phyloP scores from a whole-genome alignment of 2,888 invertebrate genomes.

The Tetragonisca angustula region DNA sequence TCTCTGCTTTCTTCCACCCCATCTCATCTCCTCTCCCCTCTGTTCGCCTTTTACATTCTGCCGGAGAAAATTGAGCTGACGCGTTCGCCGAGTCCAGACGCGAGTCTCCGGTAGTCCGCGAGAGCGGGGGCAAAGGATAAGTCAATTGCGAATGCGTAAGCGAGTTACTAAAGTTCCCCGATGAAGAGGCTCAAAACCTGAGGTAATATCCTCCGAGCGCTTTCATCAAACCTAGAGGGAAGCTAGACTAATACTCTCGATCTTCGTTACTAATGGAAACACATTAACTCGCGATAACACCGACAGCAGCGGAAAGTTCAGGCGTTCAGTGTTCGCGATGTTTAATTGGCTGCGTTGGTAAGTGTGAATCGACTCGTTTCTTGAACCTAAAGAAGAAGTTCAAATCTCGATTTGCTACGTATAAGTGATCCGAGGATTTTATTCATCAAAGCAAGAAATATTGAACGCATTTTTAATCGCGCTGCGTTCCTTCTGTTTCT shows the following conservation, averaged over 20 bases:
- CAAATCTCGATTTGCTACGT: no score
- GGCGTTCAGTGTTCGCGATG: neutral
- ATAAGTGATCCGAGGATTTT: no score
- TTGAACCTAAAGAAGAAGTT: no score
- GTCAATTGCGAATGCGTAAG: conserved; percentile 77
- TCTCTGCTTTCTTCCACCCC: conserved; percentile 35
- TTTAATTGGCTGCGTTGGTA: neutral
- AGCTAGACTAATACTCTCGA: conserved; percentile 43
- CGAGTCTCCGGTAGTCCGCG: conserved; percentile 40
- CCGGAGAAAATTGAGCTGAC: conserved; percentile 44
- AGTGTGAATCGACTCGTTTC: neutral
- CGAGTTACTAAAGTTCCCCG: conserved; percentile 77
- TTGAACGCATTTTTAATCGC: no score
- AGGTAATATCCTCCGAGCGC: conserved; percentile 49
- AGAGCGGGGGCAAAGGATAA: conserved; percentile 60
- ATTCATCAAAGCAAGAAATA: no score
- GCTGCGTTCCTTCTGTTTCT: no score
- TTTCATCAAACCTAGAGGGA: conserved; percentile 11
- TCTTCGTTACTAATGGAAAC: conserved; percentile 50
- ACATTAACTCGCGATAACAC: conserved; percentile 50
- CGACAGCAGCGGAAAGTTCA: neutral
- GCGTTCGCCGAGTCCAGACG: conserved; percentile 32
- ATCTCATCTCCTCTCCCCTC: neutral
- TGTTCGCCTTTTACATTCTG: conserved; percentile 46
- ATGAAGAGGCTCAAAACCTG: conserved; percentile 34